phyloP scores from a whole-genome alignment of 2,113 vertebrate species.

The Syngnathoides biaculeatus region DNA sequence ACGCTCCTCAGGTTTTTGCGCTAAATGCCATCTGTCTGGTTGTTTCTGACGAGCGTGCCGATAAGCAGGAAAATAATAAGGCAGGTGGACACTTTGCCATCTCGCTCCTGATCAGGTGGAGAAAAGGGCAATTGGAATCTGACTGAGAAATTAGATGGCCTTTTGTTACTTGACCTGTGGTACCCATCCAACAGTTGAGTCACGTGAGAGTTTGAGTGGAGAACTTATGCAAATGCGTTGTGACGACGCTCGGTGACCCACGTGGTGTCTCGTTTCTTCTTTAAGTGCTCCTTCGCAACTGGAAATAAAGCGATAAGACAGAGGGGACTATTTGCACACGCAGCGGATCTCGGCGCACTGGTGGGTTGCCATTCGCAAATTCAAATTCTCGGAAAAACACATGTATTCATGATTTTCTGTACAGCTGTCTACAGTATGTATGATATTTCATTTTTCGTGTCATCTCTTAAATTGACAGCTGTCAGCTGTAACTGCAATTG shows the following conservation, averaged over 20 bases:
- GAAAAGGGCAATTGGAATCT: conserved; percentile 39
- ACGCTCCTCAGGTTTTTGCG: conserved; percentile 28
- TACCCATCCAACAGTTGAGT: conserved; percentile 7
- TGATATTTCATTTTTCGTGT: too few relatives aligned
- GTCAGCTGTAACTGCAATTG: too few relatives aligned
- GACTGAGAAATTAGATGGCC: conserved; percentile 32
- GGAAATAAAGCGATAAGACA: not conserved
- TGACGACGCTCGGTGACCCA: not conserved
- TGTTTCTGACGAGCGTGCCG: conserved; percentile 33
- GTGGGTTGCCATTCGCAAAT: too few relatives aligned
- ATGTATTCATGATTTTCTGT: too few relatives aligned
- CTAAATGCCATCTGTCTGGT: conserved; percentile 36
- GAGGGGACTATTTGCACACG: not conserved
- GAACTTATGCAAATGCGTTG: not conserved
- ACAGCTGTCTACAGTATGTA: too few relatives aligned
- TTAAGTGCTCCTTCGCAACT: not conserved
- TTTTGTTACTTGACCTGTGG: conserved; percentile 38
- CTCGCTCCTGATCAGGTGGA: conserved; percentile 17
- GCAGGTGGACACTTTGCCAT: conserved; percentile 21
- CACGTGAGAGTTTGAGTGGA: conserved; percentile 6
- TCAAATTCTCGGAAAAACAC: too few relatives aligned
- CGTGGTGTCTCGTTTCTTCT: not conserved
- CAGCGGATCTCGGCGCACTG: too few relatives aligned
- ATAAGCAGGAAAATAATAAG: conserved; percentile 28
- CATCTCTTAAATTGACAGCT: too few relatives aligned